Conservation (phyloP, 53 echinoderm and acorn worm species). For the Luidia sarsii region DNA sequence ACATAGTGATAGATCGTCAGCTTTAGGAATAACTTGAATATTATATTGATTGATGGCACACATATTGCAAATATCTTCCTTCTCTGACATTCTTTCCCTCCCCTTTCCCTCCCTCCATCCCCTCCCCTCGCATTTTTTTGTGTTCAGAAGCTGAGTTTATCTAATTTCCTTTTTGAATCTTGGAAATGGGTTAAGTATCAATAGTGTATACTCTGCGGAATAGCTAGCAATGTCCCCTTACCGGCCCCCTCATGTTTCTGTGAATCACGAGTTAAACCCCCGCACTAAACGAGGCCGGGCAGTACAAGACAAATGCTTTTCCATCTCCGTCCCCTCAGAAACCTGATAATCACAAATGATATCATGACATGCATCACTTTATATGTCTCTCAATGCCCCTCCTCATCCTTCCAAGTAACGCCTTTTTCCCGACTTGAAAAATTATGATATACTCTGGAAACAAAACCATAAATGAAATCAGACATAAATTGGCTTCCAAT, state of each 20-base stretch:
- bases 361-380: no score
- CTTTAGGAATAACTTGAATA: conserved; percentile 36
- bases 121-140: conserved; percentile 3
- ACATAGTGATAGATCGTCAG: conserved; percentile 46
- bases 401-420: no score
- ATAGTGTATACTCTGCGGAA: conserved; percentile 24
- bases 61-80: neutral
- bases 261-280: neutral
- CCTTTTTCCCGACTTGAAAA: no score
- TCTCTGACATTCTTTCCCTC: no score
- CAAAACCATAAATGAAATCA: no score
- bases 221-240: neutral
- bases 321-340: no score
- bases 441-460: no score
- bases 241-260: neutral
- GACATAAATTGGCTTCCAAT: no score
- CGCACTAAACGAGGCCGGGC: neutral
- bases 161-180: conserved; percentile 44
- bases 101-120: neutral
- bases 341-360: no score
- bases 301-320: no score
- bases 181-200: conserved; percentile 48
- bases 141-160: no score
- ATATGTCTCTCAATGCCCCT: no score
- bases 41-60: conserved; percentile 44